Evolutionary conservation across 2,797 vertebrate genomes (phyloP).

Genomic region (Apodemus agrarius): DNA sequence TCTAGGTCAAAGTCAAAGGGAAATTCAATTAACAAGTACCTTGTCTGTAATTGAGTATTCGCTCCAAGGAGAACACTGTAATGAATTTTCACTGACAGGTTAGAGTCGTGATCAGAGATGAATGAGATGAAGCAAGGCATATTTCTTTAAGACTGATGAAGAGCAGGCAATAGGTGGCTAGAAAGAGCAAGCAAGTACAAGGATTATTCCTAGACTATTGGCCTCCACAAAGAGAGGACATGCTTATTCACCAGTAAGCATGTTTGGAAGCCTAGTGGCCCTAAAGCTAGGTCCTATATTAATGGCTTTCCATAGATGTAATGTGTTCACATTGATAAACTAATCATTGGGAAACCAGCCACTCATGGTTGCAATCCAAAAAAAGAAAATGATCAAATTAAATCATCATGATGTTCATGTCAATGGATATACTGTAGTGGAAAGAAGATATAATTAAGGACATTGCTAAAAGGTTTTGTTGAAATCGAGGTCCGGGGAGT

Average conservation of each 20-base stretch:
- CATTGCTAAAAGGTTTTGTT: not conserved
- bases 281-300: not conserved
- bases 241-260: too few species aligned
- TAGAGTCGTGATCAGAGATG: constrained; percentile 41
- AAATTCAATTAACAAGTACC: constrained; percentile 53
- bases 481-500: not conserved
- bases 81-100: constrained; percentile 53
- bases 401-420: not conserved
- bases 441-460: constrained; percentile 2
- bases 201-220: not conserved
- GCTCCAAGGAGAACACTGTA: constrained; percentile 13
- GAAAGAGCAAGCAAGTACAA: not conserved
- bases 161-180: not conserved
- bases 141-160: constrained; percentile 35
- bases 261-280: not conserved
- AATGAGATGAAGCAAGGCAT: constrained; percentile 25
- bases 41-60: constrained; percentile 55
- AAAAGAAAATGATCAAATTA: not conserved
- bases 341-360: not conserved
- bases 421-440: not conserved
- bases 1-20: constrained; percentile 18
- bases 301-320: not conserved
- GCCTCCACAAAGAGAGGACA: not conserved
- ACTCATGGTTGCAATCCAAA: not conserved
- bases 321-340: not conserved